These are phyloP conservation scores for Pipistrellus kuhlii DNA, from an alignment of 2,797 vertebrate genomes.

Conservation along the genomic window DNA sequence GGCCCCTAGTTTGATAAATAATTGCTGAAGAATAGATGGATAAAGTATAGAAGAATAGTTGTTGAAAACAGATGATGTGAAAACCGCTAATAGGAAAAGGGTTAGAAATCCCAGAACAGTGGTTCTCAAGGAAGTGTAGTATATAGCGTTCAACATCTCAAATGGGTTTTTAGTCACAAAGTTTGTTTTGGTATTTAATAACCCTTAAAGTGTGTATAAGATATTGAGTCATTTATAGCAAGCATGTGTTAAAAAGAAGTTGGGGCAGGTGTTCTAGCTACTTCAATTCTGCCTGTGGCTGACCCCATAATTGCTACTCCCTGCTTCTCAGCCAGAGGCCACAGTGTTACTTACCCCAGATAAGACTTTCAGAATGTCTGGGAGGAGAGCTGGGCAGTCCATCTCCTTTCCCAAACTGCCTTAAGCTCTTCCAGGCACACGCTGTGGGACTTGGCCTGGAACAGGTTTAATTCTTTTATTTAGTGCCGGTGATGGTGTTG, in stretches of 20 bases:
- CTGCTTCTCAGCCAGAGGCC: neutral
- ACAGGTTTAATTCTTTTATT: slow-evolving; percentile 7
- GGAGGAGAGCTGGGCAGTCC: neutral
- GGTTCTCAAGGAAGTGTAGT: neutral
- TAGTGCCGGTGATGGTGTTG: neutral
- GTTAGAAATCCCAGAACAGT: neutral
- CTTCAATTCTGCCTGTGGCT: neutral
- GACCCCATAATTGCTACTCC: neutral
- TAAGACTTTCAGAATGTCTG: neutral
- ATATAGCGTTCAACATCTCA: neutral
- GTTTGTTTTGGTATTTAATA: slow-evolving; percentile 47
- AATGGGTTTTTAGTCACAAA: neutral
- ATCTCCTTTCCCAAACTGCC: neutral
- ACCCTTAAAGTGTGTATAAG: neutral
- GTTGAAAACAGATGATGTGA: neutral
- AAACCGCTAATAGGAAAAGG: neutral
- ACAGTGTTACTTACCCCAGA: neutral
- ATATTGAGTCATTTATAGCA: neutral
- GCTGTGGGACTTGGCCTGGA: neutral
- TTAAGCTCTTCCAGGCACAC: neutral
- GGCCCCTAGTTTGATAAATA: neutral
- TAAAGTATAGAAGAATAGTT: neutral
- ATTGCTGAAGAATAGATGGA: neutral
- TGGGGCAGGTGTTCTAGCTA: neutral
- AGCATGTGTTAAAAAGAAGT: neutral